These are phyloP conservation scores for Smutsia gigantea DNA, from an alignment of 2,797 vertebrate species.

Conservation along the genomic window DNA sequence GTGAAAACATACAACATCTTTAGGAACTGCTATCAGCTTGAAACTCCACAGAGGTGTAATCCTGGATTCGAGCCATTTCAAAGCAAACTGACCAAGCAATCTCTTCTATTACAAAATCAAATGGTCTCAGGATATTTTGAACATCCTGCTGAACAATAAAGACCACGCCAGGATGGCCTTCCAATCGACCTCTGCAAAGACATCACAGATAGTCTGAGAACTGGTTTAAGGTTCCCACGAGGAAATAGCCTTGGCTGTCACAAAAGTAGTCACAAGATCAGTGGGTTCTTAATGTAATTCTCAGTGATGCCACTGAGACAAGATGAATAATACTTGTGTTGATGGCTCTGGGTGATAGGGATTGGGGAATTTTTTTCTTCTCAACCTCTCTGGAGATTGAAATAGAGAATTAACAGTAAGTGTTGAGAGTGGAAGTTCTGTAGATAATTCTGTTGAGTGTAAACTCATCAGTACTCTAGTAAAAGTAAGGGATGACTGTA, in stretches of 20 bases:
- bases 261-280: background rate
- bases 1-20: slow-evolving; percentile 17
- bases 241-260: background rate
- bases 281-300: slow-evolving; percentile 1
- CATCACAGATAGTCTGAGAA: background rate
- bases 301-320: background rate
- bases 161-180: background rate
- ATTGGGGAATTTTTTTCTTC: background rate
- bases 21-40: background rate
- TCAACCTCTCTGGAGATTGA: background rate
- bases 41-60: background rate
- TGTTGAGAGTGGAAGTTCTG: background rate
- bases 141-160: slow-evolving; percentile 24
- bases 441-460: background rate
- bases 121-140: background rate
- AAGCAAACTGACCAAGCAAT: background rate
- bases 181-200: background rate
- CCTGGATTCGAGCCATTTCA: slow-evolving; percentile 17
- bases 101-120: background rate
- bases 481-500: background rate
- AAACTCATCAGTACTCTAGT: background rate
- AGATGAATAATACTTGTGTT: background rate
- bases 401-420: background rate
- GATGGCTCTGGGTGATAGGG: background rate
- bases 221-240: background rate